phyloP scores from a whole-genome alignment of 2,888 invertebrate species.

The Tetrapedia diversipes region DNA sequence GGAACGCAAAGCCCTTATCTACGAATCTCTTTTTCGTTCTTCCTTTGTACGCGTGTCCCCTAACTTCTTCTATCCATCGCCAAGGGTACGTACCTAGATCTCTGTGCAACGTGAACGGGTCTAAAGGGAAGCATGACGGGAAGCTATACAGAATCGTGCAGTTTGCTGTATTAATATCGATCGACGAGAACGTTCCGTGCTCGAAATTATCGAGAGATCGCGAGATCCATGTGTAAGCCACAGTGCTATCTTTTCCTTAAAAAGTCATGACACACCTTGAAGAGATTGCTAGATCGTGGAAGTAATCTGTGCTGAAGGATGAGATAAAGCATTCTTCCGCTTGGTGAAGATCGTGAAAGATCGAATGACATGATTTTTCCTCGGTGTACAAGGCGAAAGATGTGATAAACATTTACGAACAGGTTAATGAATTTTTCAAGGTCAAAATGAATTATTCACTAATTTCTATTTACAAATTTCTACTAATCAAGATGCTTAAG shows the following conservation, averaged over 20 bases:
- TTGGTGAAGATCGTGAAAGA: background rate
- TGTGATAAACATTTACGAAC: no score
- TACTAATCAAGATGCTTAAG: no score
- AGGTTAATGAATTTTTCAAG: no score
- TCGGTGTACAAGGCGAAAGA: no score
- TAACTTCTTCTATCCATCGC: slow-evolving; percentile 28
- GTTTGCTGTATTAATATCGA: slow-evolving; percentile 57
- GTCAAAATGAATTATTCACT: no score
- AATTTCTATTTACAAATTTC: no score
- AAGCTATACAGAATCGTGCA: background rate
- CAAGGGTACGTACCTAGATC: slow-evolving; percentile 45
- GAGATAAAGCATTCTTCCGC: background rate
- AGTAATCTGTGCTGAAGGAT: background rate
- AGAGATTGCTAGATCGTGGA: background rate
- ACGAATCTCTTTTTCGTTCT: slow-evolving; percentile 33
- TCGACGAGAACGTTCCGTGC: slow-evolving; percentile 34
- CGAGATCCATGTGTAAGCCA: no score
- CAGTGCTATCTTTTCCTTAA: no score
- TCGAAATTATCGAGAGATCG: background rate
- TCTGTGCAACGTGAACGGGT: slow-evolving; percentile 27
- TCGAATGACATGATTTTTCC: background rate
- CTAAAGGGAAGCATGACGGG: slow-evolving; percentile 33
- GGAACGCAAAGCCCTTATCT: slow-evolving; percentile 68
- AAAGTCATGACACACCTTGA: background rate
- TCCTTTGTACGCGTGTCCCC: background rate